A percentile compares a stretch with the other conserved stretches of the same genome.
phyloP scores from a whole-genome alignment of 2,113 vertebrate genomes.

The Heterocephalus glaber region DNA sequence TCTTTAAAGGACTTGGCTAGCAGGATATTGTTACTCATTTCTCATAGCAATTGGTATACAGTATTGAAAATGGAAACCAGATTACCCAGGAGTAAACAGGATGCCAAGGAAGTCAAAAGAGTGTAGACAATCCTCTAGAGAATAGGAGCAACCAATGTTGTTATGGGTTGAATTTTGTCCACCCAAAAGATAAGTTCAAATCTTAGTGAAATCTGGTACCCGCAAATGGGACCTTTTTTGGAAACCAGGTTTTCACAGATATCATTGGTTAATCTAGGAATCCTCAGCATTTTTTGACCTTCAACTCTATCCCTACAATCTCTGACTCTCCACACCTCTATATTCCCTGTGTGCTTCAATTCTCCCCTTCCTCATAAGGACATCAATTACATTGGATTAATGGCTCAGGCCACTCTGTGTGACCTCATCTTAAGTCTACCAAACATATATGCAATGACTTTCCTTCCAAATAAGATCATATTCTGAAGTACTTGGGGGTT shows the following conservation, averaged over 20 bases:
- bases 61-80: not conserved
- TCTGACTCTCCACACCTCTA: not conserved
- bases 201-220: not conserved
- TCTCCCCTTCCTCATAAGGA: not conserved
- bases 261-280: not conserved
- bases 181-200: not conserved
- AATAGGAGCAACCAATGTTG: not conserved
- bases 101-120: slow-evolving; percentile 14
- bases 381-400: not conserved
- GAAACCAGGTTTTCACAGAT: not conserved
- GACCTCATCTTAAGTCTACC: not conserved
- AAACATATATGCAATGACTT: not conserved
- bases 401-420: not conserved
- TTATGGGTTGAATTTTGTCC: not conserved
- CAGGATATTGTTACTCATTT: not conserved
- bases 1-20: not conserved
- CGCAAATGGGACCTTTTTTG: not conserved
- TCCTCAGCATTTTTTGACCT: not conserved
- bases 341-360: not conserved
- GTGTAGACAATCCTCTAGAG: not conserved
- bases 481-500: not conserved
- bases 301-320: not conserved
- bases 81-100: not conserved
- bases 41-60: not conserved
- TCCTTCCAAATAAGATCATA: not conserved